Evolutionary conservation across 2,888 invertebrate species (phyloP).

Genomic region (Coelopa pilipes): DNA sequence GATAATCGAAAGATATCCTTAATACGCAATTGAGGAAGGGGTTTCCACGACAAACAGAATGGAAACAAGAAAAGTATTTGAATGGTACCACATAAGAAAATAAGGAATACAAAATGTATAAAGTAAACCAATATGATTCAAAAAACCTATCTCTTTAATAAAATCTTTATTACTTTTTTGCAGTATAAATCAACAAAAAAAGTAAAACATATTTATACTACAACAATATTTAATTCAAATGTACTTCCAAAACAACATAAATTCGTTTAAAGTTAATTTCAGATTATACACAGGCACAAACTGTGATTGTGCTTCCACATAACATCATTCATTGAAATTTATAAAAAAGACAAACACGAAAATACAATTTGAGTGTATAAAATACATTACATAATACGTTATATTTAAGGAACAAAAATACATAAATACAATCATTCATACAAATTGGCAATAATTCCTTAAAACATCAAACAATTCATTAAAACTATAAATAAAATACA

Average conservation of each 20-base stretch:
- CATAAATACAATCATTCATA: slow-evolving; percentile 27
- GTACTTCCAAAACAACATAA: slow-evolving; percentile 20
- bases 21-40: too few species aligned
- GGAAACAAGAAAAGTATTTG: too few species aligned
- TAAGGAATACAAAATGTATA: too few species aligned
- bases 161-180: slow-evolving; percentile 30
- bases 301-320: background rate
- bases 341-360: background rate
- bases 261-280: slow-evolving; percentile 24
- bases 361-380: background rate
- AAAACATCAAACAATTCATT: background rate
- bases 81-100: too few species aligned
- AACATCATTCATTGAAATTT: background rate
- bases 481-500: slow-evolving; percentile 12
- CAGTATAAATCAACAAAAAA: slow-evolving; percentile 21
- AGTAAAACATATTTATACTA: background rate
- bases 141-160: background rate
- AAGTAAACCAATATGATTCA: too few species aligned
- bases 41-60: too few species aligned
- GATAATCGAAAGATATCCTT: too few species aligned
- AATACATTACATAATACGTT: slow-evolving; percentile 12
- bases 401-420: slow-evolving; percentile 17
- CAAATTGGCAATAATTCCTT: background rate
- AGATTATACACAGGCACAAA: slow-evolving; percentile 4
- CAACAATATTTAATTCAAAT: background rate